phyloP scores from a whole-genome alignment of 2,113 vertebrate species.

The Naja naja region DNA sequence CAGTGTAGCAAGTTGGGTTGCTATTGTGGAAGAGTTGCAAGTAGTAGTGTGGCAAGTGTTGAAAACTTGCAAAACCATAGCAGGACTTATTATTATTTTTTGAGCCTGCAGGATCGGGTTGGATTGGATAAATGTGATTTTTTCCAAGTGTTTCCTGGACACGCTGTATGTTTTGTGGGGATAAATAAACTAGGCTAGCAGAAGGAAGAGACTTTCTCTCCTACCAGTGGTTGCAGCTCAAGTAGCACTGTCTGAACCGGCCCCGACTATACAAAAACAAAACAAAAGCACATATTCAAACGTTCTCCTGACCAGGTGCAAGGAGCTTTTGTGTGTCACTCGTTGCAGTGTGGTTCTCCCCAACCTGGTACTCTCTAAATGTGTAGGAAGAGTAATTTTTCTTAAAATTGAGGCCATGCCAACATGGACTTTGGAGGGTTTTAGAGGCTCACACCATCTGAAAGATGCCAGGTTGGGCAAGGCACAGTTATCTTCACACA shows the following conservation, averaged over 20 bases:
- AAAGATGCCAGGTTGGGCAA: background rate
- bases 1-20: background rate
- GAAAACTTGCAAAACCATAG: background rate
- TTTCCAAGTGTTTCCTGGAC: background rate
- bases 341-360: background rate
- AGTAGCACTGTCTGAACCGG: conserved; percentile 58
- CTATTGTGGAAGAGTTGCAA: background rate
- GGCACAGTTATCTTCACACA: background rate
- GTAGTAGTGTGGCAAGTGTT: background rate
- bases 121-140: background rate
- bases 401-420: background rate
- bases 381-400: background rate
- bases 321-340: background rate
- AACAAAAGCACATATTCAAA: background rate
- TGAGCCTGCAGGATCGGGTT: background rate
- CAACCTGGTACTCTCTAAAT: background rate
- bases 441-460: background rate
- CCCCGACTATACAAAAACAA: conserved; percentile 41
- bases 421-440: background rate
- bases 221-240: conserved; percentile 32
- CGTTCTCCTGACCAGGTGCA: background rate
- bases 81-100: background rate
- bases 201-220: background rate
- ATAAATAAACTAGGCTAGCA: background rate
- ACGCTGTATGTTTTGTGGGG: rapidly evolving